Percentiles rank a stretch among this genome's conserved stretches.
Conservation (phyloP, 2,113 vertebrate species). For the Prunella himalayana region DNA sequence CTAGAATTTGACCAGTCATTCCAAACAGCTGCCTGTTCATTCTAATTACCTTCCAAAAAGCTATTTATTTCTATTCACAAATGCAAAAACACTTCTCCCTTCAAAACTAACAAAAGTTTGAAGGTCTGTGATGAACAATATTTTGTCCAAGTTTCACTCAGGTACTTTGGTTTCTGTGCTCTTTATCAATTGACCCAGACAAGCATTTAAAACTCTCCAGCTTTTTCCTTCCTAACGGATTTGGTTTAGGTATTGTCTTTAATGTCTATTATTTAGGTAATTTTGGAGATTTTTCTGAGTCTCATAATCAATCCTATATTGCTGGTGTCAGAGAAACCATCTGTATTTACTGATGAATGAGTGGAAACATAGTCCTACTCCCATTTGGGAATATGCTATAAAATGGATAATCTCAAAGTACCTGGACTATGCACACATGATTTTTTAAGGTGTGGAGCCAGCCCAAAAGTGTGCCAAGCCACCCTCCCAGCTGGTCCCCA, state of each 20-base stretch:
- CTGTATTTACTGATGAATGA: neutral
- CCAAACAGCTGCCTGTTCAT: neutral
- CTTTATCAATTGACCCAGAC: neutral
- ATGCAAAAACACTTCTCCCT: neutral
- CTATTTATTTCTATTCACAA: neutral
- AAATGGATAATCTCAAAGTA: neutral
- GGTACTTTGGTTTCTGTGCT: neutral
- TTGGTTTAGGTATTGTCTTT: neutral
- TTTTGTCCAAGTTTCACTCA: neutral
- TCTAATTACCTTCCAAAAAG: neutral
- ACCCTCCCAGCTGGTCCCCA: neutral
- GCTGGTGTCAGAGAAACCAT: neutral
- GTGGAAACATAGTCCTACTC: neutral
- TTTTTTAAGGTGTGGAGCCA: neutral
- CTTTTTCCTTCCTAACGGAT: neutral
- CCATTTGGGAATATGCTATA: neutral
- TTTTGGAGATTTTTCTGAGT: neutral
- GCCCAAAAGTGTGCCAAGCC: neutral
- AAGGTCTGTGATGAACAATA: neutral
- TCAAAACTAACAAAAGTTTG: neutral
- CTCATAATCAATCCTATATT: neutral
- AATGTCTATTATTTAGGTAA: neutral
- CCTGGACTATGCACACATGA: rapidly evolving
- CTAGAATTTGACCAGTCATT: neutral
- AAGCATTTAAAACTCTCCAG: neutral